These are phyloP conservation scores for Drosophila neonasuta DNA, from an alignment of 2,888 invertebrate genomes.

Conservation along the genomic window DNA sequence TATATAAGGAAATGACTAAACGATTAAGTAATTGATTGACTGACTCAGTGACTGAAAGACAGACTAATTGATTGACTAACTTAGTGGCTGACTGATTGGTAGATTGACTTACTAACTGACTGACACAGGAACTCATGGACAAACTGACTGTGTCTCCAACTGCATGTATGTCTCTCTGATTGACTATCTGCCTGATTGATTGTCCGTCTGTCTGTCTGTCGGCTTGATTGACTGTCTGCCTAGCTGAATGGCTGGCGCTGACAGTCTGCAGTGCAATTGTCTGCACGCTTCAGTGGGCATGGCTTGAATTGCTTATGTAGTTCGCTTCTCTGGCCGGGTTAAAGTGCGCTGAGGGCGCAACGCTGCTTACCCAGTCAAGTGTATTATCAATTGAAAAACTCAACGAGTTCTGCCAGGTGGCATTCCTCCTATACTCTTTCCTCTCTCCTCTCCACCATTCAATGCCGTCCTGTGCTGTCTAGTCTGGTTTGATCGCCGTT, in stretches of 20 bases:
- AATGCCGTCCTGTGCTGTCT: too few species aligned
- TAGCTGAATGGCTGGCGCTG: neutral
- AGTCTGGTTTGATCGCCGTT: slow-evolving; percentile 11
- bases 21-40: neutral
- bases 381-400: slow-evolving; percentile 73
- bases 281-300: slow-evolving; percentile 67
- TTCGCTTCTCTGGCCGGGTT: slow-evolving; percentile 20
- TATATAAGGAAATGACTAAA: too few species aligned
- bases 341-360: neutral
- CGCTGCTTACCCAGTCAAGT: slow-evolving; percentile 59
- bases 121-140: slow-evolving; percentile 1
- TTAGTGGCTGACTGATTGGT: slow-evolving; percentile 44
- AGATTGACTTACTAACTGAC: slow-evolving; percentile 27
- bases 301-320: slow-evolving; percentile 35
- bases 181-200: slow-evolving; percentile 24
- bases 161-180: slow-evolving; percentile 6
- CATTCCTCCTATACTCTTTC: slow-evolving; percentile 6
- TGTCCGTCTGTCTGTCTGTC: slow-evolving; percentile 5
- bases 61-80: slow-evolving; percentile 51
- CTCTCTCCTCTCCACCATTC: too few species aligned
- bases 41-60: slow-evolving; percentile 21
- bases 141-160: slow-evolving; percentile 18
- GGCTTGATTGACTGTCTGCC: slow-evolving; percentile 26
- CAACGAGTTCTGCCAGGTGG: slow-evolving; percentile 55
- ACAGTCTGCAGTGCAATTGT: slow-evolving; percentile 67